phyloP scores from a whole-genome alignment of 64 coral and sea anemone species.

The Astreopora myriophthalma region DNA sequence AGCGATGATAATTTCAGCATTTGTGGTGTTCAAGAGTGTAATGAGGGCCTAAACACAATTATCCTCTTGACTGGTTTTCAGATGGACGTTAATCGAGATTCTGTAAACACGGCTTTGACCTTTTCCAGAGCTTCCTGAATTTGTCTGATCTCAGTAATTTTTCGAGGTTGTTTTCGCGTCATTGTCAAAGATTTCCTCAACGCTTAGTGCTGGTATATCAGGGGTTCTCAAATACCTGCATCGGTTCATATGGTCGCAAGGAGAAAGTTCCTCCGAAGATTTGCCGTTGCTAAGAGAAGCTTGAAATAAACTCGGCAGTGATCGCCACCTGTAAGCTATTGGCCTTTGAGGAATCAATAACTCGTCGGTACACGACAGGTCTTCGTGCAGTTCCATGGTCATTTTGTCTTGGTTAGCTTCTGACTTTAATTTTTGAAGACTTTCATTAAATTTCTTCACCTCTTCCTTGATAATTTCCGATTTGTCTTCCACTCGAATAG shows the following conservation, averaged over 20 bases:
- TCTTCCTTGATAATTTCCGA: background rate
- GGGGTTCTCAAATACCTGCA: slow-evolving; percentile 32
- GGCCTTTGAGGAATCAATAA: background rate
- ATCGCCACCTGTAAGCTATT: slow-evolving; percentile 8
- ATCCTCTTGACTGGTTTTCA: too few species aligned
- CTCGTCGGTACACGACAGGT: background rate
- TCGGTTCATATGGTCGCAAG: slow-evolving; percentile 19
- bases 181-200: slow-evolving; percentile 19
- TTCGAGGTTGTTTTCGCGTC: background rate
- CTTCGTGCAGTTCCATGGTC: background rate
- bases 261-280: background rate
- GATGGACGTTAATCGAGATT: too few species aligned
- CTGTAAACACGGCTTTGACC: too few species aligned
- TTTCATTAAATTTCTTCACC: slow-evolving; percentile 26
- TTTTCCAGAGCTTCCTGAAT: too few species aligned
- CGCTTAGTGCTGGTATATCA: background rate
- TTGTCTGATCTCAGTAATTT: too few species aligned
- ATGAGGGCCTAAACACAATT: too few species aligned
- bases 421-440: background rate
- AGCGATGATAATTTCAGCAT: too few species aligned
- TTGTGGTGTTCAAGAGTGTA: too few species aligned
- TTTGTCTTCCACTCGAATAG: slow-evolving; percentile 7
- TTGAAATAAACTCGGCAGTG: slow-evolving; percentile 7
- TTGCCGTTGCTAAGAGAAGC: background rate
- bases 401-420: background rate